Evolutionary conservation across 2,113 vertebrate genomes (phyloP), one percentile per base, ranked within the genome.

Genomic region (Xenopus borealis): DNA sequence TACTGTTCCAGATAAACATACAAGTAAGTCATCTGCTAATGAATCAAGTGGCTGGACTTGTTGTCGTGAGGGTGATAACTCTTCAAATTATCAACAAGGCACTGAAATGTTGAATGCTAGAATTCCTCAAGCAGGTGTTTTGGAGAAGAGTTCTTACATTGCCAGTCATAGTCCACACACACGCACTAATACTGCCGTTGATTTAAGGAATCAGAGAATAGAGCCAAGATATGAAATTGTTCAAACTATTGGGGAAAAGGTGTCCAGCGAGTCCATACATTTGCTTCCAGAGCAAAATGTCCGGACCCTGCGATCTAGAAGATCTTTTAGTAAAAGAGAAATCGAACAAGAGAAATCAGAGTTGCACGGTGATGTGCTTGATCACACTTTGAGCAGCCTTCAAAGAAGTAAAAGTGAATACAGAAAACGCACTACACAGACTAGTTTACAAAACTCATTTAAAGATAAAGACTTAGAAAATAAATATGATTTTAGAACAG

Each of bases 211-310:
- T 19, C 86, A 83, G n/a, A 83, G 82, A 71, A 30, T 90, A 0
- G 86, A 91, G 72, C 85, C 90, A 0, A 84, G 72, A 44, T 87
- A 85, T 0, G 89, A 88, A 59, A 10, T 88, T 0, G 40, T 88
- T 30, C 88, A 87, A 13, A 61, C 77, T 0, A 70, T 72, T 0
- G 83, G 87, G 9, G 83, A 88, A 44, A 82, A 79, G 0, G 87
- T 45, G 0, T 82, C 83, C 19, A 91, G 90, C 0, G 83, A 89
- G 80, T 71, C 83, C 0, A 9, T 89, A 17, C 3, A 82, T 1
- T 53, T 78, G 0, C 83, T 40, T 0, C 78, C 81, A 0, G 88
- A 86, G 73, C 85, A 85, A 1, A 88, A 85, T 62, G 91, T 88
- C 0, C 7, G 83, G 75, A 81, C 83, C 0, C 85, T 89, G 3